Percentiles rank a stretch among this genome's conserved stretches.
Conservation (phyloP, 2,888 invertebrate genomes). For the Tenodera sinensis region DNA sequence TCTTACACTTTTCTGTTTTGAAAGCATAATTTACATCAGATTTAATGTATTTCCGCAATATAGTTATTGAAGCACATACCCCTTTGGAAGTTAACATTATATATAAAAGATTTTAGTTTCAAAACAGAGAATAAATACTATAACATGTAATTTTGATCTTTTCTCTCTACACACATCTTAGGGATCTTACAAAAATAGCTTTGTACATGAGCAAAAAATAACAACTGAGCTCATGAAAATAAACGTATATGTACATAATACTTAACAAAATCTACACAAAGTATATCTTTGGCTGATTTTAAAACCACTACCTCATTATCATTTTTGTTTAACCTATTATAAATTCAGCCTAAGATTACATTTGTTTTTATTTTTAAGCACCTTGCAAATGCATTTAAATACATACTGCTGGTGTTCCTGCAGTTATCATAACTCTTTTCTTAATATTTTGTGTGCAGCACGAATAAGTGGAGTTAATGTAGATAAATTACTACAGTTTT, state of each 20-base stretch:
- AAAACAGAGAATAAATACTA: background rate
- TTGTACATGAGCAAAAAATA: background rate
- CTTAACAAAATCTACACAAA: background rate
- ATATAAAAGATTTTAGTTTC: background rate
- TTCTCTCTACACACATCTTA: background rate
- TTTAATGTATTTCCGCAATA: too few species aligned
- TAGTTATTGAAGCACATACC: background rate
- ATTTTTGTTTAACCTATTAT: background rate
- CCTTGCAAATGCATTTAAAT: background rate
- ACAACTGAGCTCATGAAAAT: background rate
- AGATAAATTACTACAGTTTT: slow-evolving; percentile 73
- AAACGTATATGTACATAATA: background rate
- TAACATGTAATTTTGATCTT: background rate
- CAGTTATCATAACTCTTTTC: slow-evolving; percentile 46
- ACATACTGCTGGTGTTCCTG: background rate
- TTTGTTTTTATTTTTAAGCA: background rate
- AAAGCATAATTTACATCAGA: too few species aligned
- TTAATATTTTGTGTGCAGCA: slow-evolving; percentile 83
- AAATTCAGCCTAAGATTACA: background rate
- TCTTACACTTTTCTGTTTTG: too few species aligned
- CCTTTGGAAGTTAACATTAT: background rate
- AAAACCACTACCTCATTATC: background rate
- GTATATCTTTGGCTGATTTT: background rate
- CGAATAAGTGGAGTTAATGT: slow-evolving; percentile 85
- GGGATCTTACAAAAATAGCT: background rate